Base-by-base conservation (phyloP, 2,888 invertebrate species). In the Dynastes maya region DNA sequence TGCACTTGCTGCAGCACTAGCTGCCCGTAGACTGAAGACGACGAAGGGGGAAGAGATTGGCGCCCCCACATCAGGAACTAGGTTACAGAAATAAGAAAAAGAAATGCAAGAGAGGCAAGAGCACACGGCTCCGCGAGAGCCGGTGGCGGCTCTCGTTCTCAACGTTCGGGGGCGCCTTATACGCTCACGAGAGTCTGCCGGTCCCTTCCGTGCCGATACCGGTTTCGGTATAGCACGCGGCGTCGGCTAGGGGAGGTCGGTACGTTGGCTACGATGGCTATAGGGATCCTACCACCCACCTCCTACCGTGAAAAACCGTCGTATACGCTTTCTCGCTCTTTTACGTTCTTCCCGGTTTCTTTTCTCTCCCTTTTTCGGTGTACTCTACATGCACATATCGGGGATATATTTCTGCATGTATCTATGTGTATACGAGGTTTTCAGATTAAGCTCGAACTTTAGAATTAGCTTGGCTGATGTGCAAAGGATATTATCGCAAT, bases 41-140 rank as follows among this genome's bases (percentile, higher is more conserved):
- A 85, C 32, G 61, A 45, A 51, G 70, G 61, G 72, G 45, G 55
- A 63, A 63, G 61, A 85, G 86, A 85, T 85, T 83, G 87, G 86
- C 86, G 84, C 83, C 84, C 83, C 85, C 86, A 86, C 55, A 58
- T 58, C 55, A 58, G 22, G 88, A 88, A 88, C 87, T 88, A 86
- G 88, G 88, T 88, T 88, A 88, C 86, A 84, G 88, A 86, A 88
- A 88, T 88, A 88, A 88, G 88, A 88, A 88, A 88, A 88, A 84
- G 84, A 84, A 83, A 80, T 83, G 83, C 83, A 84, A 80, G 61
- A 74, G 63, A 63, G 49, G 27, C 32, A 40, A 74, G 61, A 61
- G 45, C 72, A 74, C 22, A 13, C 9, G 37, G 45, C 29, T 32
- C 13, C 63, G 8, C 83, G 82, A 11, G 9, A 32, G 11, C 51